phyloP scores from a whole-genome alignment of 2,113 vertebrate genomes.

The Misgurnus anguillicaudatus region DNA sequence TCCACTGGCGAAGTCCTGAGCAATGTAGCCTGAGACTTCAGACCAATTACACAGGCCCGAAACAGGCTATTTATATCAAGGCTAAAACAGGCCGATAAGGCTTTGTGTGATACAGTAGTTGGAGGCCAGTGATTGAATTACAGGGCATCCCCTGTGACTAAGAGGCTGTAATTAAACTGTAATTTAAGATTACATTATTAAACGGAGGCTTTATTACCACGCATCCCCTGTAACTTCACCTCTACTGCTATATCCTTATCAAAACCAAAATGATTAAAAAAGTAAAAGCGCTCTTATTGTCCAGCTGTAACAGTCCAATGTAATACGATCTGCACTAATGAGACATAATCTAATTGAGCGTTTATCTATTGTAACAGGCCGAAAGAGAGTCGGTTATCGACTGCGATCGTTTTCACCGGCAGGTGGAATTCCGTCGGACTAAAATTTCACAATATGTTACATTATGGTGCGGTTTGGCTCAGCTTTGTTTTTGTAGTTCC shows the following conservation, averaged over 20 bases:
- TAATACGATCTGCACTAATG: slow-evolving; percentile 48
- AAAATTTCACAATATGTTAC: slow-evolving; percentile 2
- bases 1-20: slow-evolving; percentile 11
- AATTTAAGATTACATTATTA: slow-evolving; percentile 81
- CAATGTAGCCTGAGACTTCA: slow-evolving; percentile 55
- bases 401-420: slow-evolving; percentile 5
- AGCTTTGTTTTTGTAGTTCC: background rate
- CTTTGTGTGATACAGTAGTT: slow-evolving; percentile 67
- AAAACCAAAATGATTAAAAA: slow-evolving; percentile 67
- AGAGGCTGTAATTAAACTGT: slow-evolving; percentile 74
- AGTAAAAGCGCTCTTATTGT: slow-evolving; percentile 67
- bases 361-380: slow-evolving; percentile 47
- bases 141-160: slow-evolving; percentile 71
- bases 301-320: slow-evolving; percentile 57
- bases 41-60: slow-evolving; percentile 68
- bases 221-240: slow-evolving; percentile 78
- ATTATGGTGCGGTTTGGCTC: background rate
- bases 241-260: slow-evolving; percentile 86
- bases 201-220: slow-evolving; percentile 73
- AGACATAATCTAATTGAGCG: slow-evolving; percentile 54
- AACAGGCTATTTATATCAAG: slow-evolving; percentile 69
- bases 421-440: slow-evolving; percentile 6
- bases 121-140: slow-evolving; percentile 77
- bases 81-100: slow-evolving; percentile 69
- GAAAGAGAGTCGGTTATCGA: slow-evolving; percentile 31